Evolutionary conservation across 1,140 invertebrate species (phyloP), one percentile per base, ranked within the genome.

Genomic region (Drosophila seguyi): DNA sequence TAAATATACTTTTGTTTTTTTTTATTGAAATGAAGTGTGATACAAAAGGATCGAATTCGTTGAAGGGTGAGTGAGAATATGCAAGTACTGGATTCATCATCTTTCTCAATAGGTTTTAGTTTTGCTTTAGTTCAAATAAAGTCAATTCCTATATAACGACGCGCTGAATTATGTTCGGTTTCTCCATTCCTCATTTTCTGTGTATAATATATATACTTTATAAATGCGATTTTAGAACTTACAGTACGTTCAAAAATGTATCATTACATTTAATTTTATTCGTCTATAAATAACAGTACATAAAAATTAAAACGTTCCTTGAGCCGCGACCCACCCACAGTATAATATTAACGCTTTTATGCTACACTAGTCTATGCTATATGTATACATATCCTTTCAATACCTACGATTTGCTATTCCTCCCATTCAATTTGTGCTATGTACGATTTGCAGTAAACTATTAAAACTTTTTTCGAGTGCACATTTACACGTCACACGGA

Each of bases 191-290:
- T 55, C 48, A 31, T 72, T 79, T 61, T 36, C 48, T 41, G 74
- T 88, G 66, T 76, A 71, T 69, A 73, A 84, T 79, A 59, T 83
- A 57, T 86, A 82, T 81, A 78, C 53, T 73, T 72, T 85, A 90
- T 90, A 90, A 90, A 90, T 90, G 85, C 85, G 81, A 85, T 90
- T 90, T 90, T 90, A 90, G 85, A 90, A 90, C 85, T 81, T 90
- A 86, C 85, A 90, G 85, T 90, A 80, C 68, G 85, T 90, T 90
- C 81, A 84, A 90, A 85, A 90, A 85, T 83, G 67, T 81, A 73
- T 44, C 63, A 61, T 87, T 75, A 74, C 73, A 47, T 27, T 27
- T 47, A 72, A 48, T 87, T 48, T 53, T 75, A 71, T 79, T 71
- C 39, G 18, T 72, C 67, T 78, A 67, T 78, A 57, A 76, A 83